phyloP scores from a whole-genome alignment of 2,888 invertebrate genomes.

The Erebia aethiops region DNA sequence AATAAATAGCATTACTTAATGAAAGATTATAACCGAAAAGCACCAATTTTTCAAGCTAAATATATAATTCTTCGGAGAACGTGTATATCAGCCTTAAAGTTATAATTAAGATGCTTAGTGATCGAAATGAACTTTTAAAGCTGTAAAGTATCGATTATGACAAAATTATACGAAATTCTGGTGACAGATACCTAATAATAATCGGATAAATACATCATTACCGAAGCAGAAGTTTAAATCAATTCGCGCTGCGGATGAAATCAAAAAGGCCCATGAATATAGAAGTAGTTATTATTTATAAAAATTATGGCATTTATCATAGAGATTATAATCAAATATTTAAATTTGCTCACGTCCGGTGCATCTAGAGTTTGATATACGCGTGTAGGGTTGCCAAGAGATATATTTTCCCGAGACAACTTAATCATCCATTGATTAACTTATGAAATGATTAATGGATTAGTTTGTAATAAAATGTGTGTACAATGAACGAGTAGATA shows the following conservation, averaged over 20 bases:
- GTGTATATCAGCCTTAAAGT: neutral
- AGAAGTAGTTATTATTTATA: conserved; percentile 34
- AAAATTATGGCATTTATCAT: conserved; percentile 51
- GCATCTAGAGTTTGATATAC: conserved; percentile 39
- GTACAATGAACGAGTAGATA: no score
- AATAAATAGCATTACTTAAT: no score
- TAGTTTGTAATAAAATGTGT: no score
- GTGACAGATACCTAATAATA: conserved; percentile 12
- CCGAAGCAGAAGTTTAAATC: conserved; percentile 33
- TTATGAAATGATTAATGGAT: neutral
- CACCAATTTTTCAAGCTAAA: no score
- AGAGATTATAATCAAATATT: conserved; percentile 76
- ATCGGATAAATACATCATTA: conserved; percentile 24
- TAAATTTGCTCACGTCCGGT: conserved; percentile 56
- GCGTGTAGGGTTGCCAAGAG: conserved; percentile 3
- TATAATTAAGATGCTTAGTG: neutral
- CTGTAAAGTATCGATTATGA: neutral
- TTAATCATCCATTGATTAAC: neutral
- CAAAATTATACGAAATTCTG: conserved; percentile 1
- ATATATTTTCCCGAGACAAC: neutral
- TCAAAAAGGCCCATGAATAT: conserved; percentile 33
- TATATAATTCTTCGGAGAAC: no score
- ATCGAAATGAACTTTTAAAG: neutral
- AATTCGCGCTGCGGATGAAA: conserved; percentile 29
- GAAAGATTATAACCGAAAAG: no score